Evolutionary conservation across 1,140 invertebrate species (phyloP).

Genomic region (Pseudomyrmex concolor): DNA sequence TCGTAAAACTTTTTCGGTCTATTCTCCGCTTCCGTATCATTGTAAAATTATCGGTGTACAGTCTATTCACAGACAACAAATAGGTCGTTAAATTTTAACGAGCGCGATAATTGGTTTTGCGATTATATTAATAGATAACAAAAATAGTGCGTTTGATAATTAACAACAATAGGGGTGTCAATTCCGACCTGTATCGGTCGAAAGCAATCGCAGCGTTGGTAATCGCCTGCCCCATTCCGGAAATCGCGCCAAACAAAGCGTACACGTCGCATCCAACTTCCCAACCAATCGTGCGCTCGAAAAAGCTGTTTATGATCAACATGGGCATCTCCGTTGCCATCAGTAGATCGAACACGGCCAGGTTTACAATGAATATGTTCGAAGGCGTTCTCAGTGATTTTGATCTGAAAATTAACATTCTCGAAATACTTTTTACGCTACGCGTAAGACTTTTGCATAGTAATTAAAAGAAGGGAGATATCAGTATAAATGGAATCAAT

Average conservation of each 20-base stretch:
- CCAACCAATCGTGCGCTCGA: constrained; percentile 88
- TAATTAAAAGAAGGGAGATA: too few relatives aligned
- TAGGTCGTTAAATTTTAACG: constrained; percentile 21
- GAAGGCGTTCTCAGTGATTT: constrained; percentile 91
- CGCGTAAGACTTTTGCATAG: not conserved
- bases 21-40: not conserved
- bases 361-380: constrained; percentile 92
- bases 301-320: constrained; percentile 89
- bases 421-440: not conserved
- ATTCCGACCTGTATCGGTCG: constrained; percentile 89
- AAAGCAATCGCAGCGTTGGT: constrained; percentile 91
- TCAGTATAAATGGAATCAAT: too few relatives aligned
- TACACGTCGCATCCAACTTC: constrained; percentile 90
- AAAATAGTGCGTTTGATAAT: not conserved
- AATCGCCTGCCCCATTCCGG: constrained; percentile 90
- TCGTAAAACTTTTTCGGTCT: not conserved
- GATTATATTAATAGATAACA: not conserved
- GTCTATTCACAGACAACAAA: not conserved
- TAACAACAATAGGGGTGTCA: constrained; percentile 10
- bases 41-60: not conserved
- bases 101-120: not conserved
- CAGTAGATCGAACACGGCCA: constrained; percentile 91
- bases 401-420: constrained; percentile 84
- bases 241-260: constrained; percentile 88
- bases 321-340: constrained; percentile 92